Base-by-base conservation (phyloP, 2,797 vertebrate genomes). In the Labeo calbasu region DNA sequence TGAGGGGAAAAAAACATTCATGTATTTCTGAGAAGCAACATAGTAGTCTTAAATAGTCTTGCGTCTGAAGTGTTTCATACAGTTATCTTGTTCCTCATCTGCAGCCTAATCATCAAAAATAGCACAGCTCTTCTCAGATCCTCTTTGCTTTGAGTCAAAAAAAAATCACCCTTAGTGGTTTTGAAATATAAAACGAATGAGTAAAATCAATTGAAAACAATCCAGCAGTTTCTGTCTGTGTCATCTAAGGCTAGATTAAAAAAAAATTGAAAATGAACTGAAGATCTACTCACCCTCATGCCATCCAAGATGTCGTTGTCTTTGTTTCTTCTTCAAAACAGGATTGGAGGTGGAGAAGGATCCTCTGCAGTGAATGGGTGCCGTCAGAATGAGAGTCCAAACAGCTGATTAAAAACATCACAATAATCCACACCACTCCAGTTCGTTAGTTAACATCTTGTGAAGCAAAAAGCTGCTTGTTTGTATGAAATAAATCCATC, bases 181-280 rank as follows among this genome's bases (percentile, higher is more conserved):
- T 92, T 95, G 72, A 95, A 94, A 86, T 91, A 93, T 85, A 94
- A 95, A 86, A 91, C 91, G 71, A 95, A 94, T 88, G 93, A 94
- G 85, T 89, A 93, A 43, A 89, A 25, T 25, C 10, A 2, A 4
- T 6, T 23, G 21, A 25, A 57, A 61, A 23, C 50, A 2, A 59
- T 36, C 13, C 14, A 70, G 21, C 3, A 15, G n/a, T 69, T 55
- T 55, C 19, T 23, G 4, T 2, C 1, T 1, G 23, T n/a, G 46
- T 72, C 55, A 40, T 46, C 46, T 36, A 4, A 71, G 5, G 25
- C 40, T 46, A 3, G 23, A 25, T 61, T 61, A 61, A 25, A 6
- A 12, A 61, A 25, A 25, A 14, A 23, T 61, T 61, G 25, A 25
- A 12, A 61, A n/a, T 25, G 5, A 25, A 13, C 59, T 61, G 23